phyloP scores from a whole-genome alignment of 1,140 invertebrate species.

The Lerema accius region DNA sequence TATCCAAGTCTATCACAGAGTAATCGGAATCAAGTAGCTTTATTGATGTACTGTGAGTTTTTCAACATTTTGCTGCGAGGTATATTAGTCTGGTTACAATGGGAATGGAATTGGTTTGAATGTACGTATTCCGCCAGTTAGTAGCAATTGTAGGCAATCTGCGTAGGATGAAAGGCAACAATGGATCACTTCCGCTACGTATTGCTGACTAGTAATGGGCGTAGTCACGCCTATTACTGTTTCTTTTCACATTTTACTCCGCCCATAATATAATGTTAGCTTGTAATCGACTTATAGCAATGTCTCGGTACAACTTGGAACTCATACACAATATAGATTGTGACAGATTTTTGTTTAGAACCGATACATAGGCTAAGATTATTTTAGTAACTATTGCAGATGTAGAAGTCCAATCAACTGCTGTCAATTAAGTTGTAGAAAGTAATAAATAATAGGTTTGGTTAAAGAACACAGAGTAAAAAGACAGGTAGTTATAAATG shows the following conservation, averaged over 20 bases:
- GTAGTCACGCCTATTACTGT: constrained; percentile 21
- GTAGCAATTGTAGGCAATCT: constrained; percentile 43
- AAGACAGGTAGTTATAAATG: too few species aligned
- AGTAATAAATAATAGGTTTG: too few species aligned
- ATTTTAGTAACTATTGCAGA: too few species aligned
- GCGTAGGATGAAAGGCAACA: constrained; percentile 39
- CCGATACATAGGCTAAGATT: too few species aligned
- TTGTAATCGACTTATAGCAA: constrained; percentile 1
- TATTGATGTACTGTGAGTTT: constrained; percentile 5
- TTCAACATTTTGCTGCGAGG: background rate
- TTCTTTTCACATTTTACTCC: constrained; percentile 6
- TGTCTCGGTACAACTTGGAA: too few species aligned
- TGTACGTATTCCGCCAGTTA: constrained; percentile 40
- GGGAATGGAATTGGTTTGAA: constrained; percentile 21
- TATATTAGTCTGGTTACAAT: constrained; percentile 10
- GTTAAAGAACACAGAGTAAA: too few species aligned
- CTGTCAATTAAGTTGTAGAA: too few species aligned
- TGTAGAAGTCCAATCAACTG: too few species aligned
- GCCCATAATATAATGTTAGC: background rate
- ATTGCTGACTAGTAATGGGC: too few species aligned
- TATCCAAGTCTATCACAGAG: constrained; percentile 20
- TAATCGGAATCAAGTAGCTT: background rate
- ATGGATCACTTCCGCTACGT: constrained; percentile 41
- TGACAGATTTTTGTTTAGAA: too few species aligned
- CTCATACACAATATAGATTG: too few species aligned